Percentiles rank a stretch among this genome's conserved stretches.
Conservation (phyloP, 2,113 vertebrate species). For the Kryptolebias marmoratus region DNA sequence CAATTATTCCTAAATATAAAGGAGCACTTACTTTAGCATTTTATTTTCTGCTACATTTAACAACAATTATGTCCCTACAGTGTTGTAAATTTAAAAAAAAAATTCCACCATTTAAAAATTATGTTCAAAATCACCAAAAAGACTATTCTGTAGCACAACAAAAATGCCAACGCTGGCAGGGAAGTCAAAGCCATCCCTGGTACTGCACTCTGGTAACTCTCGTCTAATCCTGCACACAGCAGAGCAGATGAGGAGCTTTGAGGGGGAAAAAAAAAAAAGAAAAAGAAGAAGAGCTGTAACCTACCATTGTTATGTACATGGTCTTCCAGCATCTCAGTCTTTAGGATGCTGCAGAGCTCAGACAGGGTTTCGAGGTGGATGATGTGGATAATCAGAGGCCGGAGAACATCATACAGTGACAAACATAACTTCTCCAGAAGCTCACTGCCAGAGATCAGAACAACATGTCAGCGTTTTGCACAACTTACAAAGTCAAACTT, state of each 20-base stretch:
- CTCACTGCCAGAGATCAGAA: conserved; percentile 79
- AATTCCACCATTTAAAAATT: no score
- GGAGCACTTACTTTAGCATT: no score
- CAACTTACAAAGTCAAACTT: conserved; percentile 2
- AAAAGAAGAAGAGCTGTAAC: conserved; percentile 9
- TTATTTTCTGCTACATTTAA: no score
- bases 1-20: no score
- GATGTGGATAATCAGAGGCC: conserved; percentile 96
- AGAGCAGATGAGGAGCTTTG: background rate
- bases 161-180: no score
- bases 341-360: conserved; percentile 97
- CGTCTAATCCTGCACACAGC: background rate
- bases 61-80: no score
- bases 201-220: no score
- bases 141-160: no score
- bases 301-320: conserved; percentile 95
- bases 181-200: no score
- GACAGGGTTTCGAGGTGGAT: conserved; percentile 97
- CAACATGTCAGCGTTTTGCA: conserved; percentile 14
- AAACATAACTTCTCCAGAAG: conserved; percentile 95
- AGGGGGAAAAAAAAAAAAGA: background rate
- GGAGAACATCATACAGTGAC: conserved; percentile 94
- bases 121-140: no score
- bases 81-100: no score
- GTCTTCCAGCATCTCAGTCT: conserved; percentile 98